Percentiles rank a stretch among this genome's conserved stretches.
Evolutionary conservation across 2,888 invertebrate genomes (phyloP).

Genomic region (Erebia aethiops): DNA sequence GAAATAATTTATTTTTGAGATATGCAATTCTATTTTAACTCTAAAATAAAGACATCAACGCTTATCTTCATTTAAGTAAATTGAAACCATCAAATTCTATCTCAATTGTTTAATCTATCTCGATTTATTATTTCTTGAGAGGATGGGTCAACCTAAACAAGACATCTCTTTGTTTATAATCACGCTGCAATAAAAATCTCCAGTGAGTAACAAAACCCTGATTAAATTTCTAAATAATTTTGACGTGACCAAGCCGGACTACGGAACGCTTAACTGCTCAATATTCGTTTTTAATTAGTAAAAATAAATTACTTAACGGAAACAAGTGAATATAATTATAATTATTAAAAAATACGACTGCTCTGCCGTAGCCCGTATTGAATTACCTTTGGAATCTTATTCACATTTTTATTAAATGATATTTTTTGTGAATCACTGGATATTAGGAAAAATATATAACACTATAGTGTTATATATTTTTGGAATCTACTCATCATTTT

Average conservation of each 20-base stretch:
- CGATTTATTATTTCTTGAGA: not conserved
- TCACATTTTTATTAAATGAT: too few species aligned
- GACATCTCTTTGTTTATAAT: not conserved
- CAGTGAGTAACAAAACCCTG: not conserved
- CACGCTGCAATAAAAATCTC: constrained; percentile 1
- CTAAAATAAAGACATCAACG: not conserved
- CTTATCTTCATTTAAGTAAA: not conserved
- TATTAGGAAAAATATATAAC: too few species aligned
- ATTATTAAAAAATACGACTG: too few species aligned
- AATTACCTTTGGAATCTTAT: too few species aligned
- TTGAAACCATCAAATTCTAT: constrained; percentile 2
- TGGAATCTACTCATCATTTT: too few species aligned
- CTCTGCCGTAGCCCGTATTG: too few species aligned
- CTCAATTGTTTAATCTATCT: not conserved
- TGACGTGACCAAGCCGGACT: constrained; percentile 1
- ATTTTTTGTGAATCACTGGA: too few species aligned
- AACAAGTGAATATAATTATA: too few species aligned
- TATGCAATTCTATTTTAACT: not conserved
- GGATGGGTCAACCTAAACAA: not conserved
- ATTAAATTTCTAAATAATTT: not conserved
- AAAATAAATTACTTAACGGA: constrained; percentile 9
- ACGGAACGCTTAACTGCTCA: not conserved
- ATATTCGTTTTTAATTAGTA: not conserved
- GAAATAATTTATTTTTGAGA: too few species aligned
- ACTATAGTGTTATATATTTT: too few species aligned